Percentiles rank a stretch among this genome's conserved stretches.
Conservation (phyloP, 2,888 invertebrate species). For the Protonemura montana region DNA sequence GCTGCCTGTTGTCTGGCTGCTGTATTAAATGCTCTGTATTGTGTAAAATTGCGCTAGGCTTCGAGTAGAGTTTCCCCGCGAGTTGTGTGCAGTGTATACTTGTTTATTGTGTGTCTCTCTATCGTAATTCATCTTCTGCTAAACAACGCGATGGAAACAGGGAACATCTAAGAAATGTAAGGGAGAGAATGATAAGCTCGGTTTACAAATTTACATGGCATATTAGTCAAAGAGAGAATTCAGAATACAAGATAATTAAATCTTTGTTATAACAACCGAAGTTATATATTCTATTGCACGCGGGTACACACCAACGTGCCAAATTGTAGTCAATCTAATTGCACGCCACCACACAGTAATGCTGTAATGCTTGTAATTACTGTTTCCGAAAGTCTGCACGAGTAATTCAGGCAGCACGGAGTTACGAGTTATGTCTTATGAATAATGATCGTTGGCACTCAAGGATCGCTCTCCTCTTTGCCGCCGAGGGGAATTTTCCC, state of each 20-base stretch:
- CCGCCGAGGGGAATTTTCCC: slow-evolving; percentile 8
- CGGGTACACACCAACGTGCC: neutral
- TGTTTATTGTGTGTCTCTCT: slow-evolving; percentile 36
- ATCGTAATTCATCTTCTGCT: slow-evolving; percentile 16
- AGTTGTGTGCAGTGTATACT: neutral
- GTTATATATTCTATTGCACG: slow-evolving; percentile 4
- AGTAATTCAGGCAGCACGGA: neutral
- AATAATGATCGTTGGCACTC: neutral
- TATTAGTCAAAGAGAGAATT: slow-evolving; percentile 33
- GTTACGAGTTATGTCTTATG: slow-evolving; percentile 18
- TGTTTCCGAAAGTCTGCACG: slow-evolving; percentile 1
- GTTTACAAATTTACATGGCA: slow-evolving; percentile 30
- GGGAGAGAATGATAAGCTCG: slow-evolving; percentile 25
- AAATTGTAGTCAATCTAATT: slow-evolving; percentile 25
- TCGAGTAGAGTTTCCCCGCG: slow-evolving; percentile 9
- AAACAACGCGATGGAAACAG: slow-evolving; percentile 21
- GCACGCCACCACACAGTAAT: slow-evolving; percentile 7
- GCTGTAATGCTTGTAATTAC: slow-evolving; percentile 8
- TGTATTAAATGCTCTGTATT: slow-evolving; percentile 40
- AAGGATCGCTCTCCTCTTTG: neutral
- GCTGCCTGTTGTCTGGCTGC: neutral
- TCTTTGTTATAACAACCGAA: slow-evolving; percentile 23
- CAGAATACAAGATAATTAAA: slow-evolving; percentile 23
- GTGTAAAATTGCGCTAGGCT: slow-evolving; percentile 36
- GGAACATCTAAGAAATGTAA: neutral